Percentiles rank a stretch among this genome's conserved stretches.
Conservation (phyloP, 2,797 vertebrate species). For the Mus minutoides region DNA sequence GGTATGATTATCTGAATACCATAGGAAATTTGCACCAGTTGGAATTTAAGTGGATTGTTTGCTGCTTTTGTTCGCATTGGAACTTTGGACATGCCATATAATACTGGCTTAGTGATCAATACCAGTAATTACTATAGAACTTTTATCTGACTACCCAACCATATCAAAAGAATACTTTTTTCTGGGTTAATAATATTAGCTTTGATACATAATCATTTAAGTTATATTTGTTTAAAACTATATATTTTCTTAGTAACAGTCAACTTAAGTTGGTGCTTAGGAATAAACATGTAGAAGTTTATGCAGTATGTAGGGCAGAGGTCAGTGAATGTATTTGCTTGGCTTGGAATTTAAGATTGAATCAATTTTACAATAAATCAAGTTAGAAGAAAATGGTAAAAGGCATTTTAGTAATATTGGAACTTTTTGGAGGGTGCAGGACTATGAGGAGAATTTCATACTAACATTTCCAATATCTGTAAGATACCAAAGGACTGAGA, state of each 20-base stretch:
- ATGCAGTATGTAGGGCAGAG: conserved; percentile 52
- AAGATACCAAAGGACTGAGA: conserved; percentile 73
- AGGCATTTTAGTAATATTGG: conserved; percentile 64
- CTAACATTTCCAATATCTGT: conserved; percentile 56
- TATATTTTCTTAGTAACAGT: conserved; percentile 39
- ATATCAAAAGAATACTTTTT: conserved; percentile 58
- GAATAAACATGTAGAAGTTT: conserved; percentile 27
- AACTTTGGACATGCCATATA: conserved; percentile 50
- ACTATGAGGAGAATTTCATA: conserved; percentile 40
- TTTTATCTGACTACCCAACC: conserved; percentile 52
- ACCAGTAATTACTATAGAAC: conserved; percentile 43
- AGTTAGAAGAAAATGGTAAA: conserved; percentile 46
- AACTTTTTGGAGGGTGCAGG: conserved; percentile 39
- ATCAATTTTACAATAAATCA: conserved; percentile 59
- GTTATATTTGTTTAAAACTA: conserved; percentile 61
- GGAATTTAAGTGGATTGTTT: conserved; percentile 55
- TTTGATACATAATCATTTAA: conserved; percentile 56
- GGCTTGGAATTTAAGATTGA: conserved; percentile 48
- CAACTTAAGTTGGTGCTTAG: conserved; percentile 27
- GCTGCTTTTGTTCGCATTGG: conserved; percentile 49
- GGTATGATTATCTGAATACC: conserved; percentile 60
- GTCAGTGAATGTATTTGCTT: conserved; percentile 65
- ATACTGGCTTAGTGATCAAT: conserved; percentile 53
- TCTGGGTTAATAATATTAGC: conserved; percentile 3
- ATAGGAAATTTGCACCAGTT: conserved; percentile 51